Percentiles rank a stretch among this genome's conserved stretches.
These are phyloP conservation scores for Acanthis flammea DNA, from an alignment of 2,797 vertebrate genomes.

Conservation along the genomic window DNA sequence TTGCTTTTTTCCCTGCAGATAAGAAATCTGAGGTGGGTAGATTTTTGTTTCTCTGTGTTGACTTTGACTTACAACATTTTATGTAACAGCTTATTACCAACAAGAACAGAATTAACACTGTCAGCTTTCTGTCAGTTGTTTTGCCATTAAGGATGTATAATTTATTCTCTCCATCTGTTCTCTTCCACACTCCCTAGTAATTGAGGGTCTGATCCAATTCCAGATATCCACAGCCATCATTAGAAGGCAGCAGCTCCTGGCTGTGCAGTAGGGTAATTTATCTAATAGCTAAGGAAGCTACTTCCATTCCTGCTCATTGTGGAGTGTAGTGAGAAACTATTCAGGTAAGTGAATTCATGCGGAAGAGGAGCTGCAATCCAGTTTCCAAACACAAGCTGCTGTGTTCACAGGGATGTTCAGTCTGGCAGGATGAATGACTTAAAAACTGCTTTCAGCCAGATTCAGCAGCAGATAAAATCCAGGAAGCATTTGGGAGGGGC, in stretches of 20 bases:
- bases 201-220: slow-evolving; percentile 7
- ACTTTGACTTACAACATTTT: not conserved
- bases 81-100: not conserved
- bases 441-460: not conserved
- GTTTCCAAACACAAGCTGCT: not conserved
- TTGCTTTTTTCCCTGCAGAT: not conserved
- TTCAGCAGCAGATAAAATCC: not conserved
- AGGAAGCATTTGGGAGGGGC: not conserved
- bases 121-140: slow-evolving; percentile 25
- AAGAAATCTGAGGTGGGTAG: not conserved
- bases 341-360: not conserved
- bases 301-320: not conserved
- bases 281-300: not conserved
- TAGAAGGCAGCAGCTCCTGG: not conserved
- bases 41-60: not conserved
- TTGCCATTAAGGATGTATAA: not conserved
- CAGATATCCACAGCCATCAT: not conserved
- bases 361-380: not conserved
- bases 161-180: slow-evolving; percentile 33
- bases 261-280: not conserved
- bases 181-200: slow-evolving; percentile 4
- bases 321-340: not conserved
- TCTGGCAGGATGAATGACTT: not conserved
- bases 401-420: not conserved
- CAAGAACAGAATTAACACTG: not conserved